Conservation (phyloP, 2,113 vertebrate species). For the Ictidomys tridecemlineatus region DNA sequence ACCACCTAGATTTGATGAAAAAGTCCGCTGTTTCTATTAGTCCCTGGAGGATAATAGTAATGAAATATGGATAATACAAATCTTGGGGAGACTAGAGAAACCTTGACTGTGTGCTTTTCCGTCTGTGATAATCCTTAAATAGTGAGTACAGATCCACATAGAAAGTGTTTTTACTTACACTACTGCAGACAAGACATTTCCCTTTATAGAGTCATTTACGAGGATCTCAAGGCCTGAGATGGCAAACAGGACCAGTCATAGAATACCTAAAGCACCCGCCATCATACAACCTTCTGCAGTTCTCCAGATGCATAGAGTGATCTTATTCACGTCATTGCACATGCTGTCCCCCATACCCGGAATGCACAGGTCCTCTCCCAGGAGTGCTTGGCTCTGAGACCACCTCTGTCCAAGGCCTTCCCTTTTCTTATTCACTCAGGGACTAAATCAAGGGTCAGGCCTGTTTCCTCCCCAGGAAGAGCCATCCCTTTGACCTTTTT, state of each 20-base stretch:
- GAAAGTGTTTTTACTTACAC: constrained; percentile 14
- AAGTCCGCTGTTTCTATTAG: background rate
- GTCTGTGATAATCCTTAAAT: background rate
- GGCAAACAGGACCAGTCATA: background rate
- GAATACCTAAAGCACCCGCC: background rate
- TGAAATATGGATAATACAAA: background rate
- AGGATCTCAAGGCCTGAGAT: background rate
- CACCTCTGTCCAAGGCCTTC: background rate
- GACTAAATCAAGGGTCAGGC: background rate
- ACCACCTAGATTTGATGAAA: background rate
- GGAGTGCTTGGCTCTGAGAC: background rate
- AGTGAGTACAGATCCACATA: background rate
- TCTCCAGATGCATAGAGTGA: background rate
- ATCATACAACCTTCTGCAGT: background rate
- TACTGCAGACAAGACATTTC: background rate
- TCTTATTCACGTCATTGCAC: background rate
- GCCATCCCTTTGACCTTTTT: background rate
- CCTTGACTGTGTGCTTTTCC: background rate
- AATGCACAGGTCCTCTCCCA: background rate
- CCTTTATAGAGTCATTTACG: background rate
- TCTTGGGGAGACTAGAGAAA: background rate
- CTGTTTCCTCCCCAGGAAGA: background rate
- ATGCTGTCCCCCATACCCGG: background rate
- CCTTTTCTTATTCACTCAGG: background rate
- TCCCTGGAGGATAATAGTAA: background rate